Percentiles rank a stretch among this genome's conserved stretches.
These are phyloP conservation scores for Trididemnum miniatum DNA, from an alignment of 23 tunicate species.

Conservation along the genomic window DNA sequence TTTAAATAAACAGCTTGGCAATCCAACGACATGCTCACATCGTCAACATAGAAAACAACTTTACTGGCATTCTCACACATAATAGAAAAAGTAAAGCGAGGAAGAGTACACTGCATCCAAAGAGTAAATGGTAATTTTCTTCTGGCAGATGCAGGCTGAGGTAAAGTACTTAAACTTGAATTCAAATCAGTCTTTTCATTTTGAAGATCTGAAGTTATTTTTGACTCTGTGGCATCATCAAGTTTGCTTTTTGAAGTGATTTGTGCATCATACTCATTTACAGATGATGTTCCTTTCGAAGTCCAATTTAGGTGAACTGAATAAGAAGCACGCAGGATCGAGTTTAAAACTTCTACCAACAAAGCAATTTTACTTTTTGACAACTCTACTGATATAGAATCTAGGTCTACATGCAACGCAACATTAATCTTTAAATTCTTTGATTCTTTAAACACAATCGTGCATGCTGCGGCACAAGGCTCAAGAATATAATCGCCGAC, in stretches of 20 bases:
- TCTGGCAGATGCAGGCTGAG: background rate
- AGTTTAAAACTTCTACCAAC: constrained; percentile 2
- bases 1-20: constrained; percentile 56
- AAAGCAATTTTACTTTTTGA: constrained; percentile 23
- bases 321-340: background rate
- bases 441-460: constrained; percentile 36
- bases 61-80: background rate
- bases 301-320: background rate
- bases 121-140: constrained; percentile 34
- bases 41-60: constrained; percentile 40
- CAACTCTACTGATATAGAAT: constrained; percentile 43
- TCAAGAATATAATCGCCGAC: constrained; percentile 2
- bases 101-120: constrained; percentile 77
- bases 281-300: background rate
- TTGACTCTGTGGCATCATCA: constrained; percentile 17
- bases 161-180: constrained; percentile 28
- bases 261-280: background rate
- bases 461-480: constrained; percentile 65
- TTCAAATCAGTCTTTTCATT: constrained; percentile 26
- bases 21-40: constrained; percentile 67
- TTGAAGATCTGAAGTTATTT: background rate
- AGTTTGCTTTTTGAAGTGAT: background rate
- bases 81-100: constrained; percentile 27
- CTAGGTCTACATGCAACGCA: constrained; percentile 61
- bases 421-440: constrained; percentile 11